Evolutionary conservation across 1,140 invertebrate species (phyloP).

Genomic region (Caenorhabditis briggsae): DNA sequence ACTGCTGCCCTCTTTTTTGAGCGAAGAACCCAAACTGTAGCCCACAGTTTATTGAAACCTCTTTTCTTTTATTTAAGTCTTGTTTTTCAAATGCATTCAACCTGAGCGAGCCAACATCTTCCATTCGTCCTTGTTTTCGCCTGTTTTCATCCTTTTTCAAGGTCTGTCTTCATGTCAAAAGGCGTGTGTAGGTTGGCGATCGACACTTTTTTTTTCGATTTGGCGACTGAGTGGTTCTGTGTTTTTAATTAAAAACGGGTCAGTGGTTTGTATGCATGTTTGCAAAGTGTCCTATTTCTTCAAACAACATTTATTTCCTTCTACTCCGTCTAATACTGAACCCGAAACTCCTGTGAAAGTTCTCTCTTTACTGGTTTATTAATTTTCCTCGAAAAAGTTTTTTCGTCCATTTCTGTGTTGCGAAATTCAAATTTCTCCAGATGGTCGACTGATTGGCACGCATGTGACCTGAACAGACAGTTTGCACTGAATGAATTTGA

Average conservation of each 20-base stretch:
- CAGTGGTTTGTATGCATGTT: conserved; percentile 38
- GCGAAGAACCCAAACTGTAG: not conserved
- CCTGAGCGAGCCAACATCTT: conserved; percentile 11
- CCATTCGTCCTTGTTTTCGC: conserved; percentile 27
- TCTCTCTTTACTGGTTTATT: too few relatives aligned
- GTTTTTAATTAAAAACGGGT: conserved; percentile 49
- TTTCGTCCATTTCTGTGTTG: too few relatives aligned
- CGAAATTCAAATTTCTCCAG: too few relatives aligned
- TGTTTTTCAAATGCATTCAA: conserved; percentile 49
- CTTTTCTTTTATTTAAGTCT: not conserved
- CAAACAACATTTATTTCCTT: not conserved
- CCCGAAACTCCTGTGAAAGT: too few relatives aligned
- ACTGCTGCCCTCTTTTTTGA: not conserved
- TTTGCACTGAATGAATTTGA: too few relatives aligned
- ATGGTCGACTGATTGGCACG: too few relatives aligned
- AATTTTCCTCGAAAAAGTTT: too few relatives aligned
- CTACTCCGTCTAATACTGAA: not conserved
- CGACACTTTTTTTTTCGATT: conserved; percentile 27
- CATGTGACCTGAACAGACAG: too few relatives aligned
- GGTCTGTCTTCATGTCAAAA: not conserved
- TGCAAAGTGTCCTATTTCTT: conserved; percentile 42
- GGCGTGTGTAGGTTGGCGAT: conserved; percentile 39
- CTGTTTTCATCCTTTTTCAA: conserved; percentile 22
- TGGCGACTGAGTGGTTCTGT: conserved; percentile 23
- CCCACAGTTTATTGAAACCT: not conserved